Evolutionary conservation across 2,113 vertebrate species (phyloP), one percentile per base, ranked within the genome.

Genomic region (Python bivittatus): DNA sequence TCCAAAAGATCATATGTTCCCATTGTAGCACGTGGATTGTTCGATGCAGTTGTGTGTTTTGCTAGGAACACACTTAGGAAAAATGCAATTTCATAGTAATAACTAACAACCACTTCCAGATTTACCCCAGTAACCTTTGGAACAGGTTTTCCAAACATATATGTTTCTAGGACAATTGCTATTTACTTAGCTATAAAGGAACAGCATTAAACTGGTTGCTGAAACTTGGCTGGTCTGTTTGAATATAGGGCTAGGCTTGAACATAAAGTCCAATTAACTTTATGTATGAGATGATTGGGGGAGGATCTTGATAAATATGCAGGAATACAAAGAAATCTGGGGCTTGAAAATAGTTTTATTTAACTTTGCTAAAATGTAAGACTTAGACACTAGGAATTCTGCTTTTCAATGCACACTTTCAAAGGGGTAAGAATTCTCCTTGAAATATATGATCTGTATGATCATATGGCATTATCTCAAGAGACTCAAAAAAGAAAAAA

Each of bases 21-120:
- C 10, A 0, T 79, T 3, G 17, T 83, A 11, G 88, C 0, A 0
- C 0, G 1, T 92, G 0, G 0, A 86, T 90, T 68, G 0, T 1
- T 68, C 25, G 44, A 13, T 0, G 0, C 48, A 15, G 0, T 0
- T 38, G 54, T 87, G 68, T 92, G 0, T 52, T 1, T n/a, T 61
- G 38, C 29, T 29, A 42, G n/a, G n/a, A n/a, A n/a, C n/a, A n/a
- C n/a, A n/a, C 79, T 91, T 54, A 56, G 1, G 52, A 84, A 25
- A 33, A 52, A 6, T 23, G 1, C 5, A 84, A 56, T 68, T 88
- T 84, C 64, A 27, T 60, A 84, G 9, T 15, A 42, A 52, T 52
- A 87, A 60, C 38, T 88, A 42, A 29, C 5, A 29, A 44, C 12
- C 56, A 79, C 53, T 93, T 90, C 44, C 60, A 86, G 48, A 44